Conservation (phyloP, 2,888 invertebrate genomes). For the Drosophila anomalata region DNA sequence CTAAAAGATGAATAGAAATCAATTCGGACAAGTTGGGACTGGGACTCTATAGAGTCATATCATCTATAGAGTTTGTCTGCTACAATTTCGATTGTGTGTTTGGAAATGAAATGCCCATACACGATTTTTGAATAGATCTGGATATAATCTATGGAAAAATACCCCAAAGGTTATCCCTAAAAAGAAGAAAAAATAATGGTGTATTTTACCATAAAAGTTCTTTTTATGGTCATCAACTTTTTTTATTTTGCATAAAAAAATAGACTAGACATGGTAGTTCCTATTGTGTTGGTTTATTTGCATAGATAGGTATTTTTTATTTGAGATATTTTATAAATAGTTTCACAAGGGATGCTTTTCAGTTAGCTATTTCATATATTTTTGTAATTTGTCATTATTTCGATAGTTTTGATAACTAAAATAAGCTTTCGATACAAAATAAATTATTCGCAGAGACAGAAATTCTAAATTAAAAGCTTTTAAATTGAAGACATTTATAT, state of each 20-base stretch:
- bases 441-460: too few species aligned
- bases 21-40: constrained; percentile 1
- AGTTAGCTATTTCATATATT: too few species aligned
- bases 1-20: constrained; percentile 35
- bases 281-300: not conserved
- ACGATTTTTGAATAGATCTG: constrained; percentile 19
- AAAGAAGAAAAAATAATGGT: not conserved
- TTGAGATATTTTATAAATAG: not conserved
- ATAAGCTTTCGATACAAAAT: too few species aligned
- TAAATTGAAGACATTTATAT: too few species aligned
- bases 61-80: not conserved
- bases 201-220: constrained; percentile 19
- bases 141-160: constrained; percentile 21
- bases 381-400: too few species aligned
- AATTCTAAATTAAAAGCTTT: too few species aligned
- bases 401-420: too few species aligned
- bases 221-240: constrained; percentile 10
- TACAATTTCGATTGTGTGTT: constrained; percentile 12
- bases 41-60: not conserved
- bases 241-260: not conserved
- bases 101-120: constrained; percentile 11
- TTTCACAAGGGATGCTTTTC: too few species aligned
- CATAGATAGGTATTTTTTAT: not conserved
- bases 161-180: constrained; percentile 6
- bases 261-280: not conserved